Evolutionary conservation across 2,113 vertebrate genomes (phyloP).

Genomic region (Chaetodon trifascialis): DNA sequence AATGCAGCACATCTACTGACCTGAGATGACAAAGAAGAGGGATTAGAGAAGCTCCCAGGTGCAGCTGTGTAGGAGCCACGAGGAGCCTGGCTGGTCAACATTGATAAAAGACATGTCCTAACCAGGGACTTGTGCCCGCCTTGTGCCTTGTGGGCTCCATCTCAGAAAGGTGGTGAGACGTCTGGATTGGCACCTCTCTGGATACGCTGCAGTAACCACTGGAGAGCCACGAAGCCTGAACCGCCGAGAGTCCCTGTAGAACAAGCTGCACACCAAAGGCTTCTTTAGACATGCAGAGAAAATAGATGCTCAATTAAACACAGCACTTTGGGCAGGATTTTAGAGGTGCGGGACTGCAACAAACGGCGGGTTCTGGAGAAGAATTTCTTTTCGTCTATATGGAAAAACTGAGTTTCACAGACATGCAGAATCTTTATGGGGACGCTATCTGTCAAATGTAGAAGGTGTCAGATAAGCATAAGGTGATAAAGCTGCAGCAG

Average conservation of each 20-base stretch:
- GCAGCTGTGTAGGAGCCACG: conserved; percentile 57
- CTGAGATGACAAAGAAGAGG: conserved; percentile 79
- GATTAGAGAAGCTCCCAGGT: conserved; percentile 67
- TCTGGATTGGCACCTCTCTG: conserved; percentile 75
- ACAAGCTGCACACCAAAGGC: conserved; percentile 52
- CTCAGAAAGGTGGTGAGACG: conserved; percentile 52
- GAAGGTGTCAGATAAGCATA: conserved; percentile 22
- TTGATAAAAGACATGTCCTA: conserved; percentile 80
- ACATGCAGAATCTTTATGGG: background rate
- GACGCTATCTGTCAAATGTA: conserved; percentile 17
- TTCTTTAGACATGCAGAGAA: conserved; percentile 56
- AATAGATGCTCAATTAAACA: conserved; percentile 63
- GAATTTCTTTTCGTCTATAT: background rate
- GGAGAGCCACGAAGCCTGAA: conserved; percentile 52
- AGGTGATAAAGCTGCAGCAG: conserved; percentile 12
- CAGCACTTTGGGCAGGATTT: conserved; percentile 20
- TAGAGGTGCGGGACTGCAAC: background rate
- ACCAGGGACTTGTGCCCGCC: conserved; percentile 70
- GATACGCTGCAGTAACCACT: conserved; percentile 46
- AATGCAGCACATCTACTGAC: conserved; percentile 69
- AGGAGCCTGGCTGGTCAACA: conserved; percentile 80
- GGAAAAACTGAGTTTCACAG: background rate
- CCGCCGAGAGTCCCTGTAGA: conserved; percentile 61
- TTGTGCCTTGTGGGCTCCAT: conserved; percentile 54
- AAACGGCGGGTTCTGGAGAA: conserved; percentile 5